Percentiles rank a stretch among this genome's conserved stretches.
Evolutionary conservation across 2,113 vertebrate species (phyloP).

Genomic region (Anas platyrhynchos): DNA sequence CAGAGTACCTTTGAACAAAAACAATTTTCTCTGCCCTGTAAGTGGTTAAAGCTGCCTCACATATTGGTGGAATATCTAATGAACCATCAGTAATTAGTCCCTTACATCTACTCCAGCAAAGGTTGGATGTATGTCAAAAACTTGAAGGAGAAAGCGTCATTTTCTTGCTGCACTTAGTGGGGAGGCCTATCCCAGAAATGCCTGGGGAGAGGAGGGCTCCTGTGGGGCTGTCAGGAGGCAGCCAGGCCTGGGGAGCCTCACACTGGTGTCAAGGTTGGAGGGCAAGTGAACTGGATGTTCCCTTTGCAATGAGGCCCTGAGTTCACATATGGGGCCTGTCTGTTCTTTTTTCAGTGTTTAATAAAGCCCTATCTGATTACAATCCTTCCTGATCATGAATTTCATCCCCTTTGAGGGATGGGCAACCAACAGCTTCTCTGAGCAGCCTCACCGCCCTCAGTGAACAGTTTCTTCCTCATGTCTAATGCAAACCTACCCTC

Average conservation of each 20-base stretch:
- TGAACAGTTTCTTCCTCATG: too few species aligned
- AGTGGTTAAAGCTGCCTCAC: background rate
- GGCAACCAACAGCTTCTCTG: too few species aligned
- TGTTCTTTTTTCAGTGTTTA: background rate
- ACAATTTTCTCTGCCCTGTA: background rate
- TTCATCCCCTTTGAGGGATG: too few species aligned
- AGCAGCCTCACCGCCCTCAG: too few species aligned
- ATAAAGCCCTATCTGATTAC: background rate
- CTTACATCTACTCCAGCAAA: background rate
- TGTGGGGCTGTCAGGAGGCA: rapidly evolving
- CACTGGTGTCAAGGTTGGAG: background rate
- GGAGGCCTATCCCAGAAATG: background rate
- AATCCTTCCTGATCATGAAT: background rate
- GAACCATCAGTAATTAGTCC: background rate
- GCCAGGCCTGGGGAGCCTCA: background rate
- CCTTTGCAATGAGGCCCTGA: background rate
- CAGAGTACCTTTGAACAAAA: background rate
- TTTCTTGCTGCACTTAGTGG: background rate
- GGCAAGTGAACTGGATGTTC: background rate
- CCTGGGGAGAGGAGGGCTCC: background rate
- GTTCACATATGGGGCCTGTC: background rate
- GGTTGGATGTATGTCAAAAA: background rate
- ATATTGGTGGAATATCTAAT: background rate
- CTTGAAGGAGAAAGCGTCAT: background rate
- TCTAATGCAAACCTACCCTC: too few species aligned